phyloP scores from a whole-genome alignment of 2,888 invertebrate species.

The Cosmopolites sordidus region DNA sequence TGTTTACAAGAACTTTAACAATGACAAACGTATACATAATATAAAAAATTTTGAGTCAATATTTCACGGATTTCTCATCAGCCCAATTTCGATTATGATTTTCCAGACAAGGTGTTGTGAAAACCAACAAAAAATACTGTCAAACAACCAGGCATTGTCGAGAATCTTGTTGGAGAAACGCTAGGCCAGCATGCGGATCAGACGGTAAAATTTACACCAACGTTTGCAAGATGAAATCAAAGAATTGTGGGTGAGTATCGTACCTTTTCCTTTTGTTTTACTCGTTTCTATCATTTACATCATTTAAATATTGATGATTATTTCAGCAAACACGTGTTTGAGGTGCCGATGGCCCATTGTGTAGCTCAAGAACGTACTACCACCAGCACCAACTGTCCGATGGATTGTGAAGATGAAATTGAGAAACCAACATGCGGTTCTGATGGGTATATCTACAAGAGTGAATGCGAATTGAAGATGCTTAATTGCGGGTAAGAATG shows the following conservation, averaged over 20 bases:
- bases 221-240: constrained; percentile 86
- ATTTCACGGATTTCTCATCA: too few species aligned
- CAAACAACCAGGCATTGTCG: constrained; percentile 87
- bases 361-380: constrained; percentile 70
- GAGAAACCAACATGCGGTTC: constrained; percentile 79
- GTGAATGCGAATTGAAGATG: constrained; percentile 84
- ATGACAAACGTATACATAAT: too few species aligned
- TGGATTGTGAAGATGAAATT: constrained; percentile 67
- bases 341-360: constrained; percentile 87
- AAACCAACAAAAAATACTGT: constrained; percentile 85
- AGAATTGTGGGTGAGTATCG: constrained; percentile 75
- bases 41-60: too few species aligned
- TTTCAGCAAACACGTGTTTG: constrained; percentile 80
- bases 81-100: too few species aligned
- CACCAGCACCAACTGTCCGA: constrained; percentile 60
- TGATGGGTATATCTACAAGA: constrained; percentile 83
- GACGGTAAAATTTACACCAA: constrained; percentile 86
- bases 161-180: constrained; percentile 86
- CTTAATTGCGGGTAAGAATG: constrained; percentile 75
- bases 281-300: too few species aligned
- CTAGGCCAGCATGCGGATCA: constrained; percentile 84
- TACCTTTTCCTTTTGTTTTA: not conserved
- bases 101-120: constrained; percentile 76
- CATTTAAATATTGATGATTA: not conserved
- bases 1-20: too few species aligned